A percentile compares a stretch with the other conserved stretches of the same genome.
Evolutionary conservation across 1,140 invertebrate species (phyloP).

Genomic region (Lutraria rhynchaena): DNA sequence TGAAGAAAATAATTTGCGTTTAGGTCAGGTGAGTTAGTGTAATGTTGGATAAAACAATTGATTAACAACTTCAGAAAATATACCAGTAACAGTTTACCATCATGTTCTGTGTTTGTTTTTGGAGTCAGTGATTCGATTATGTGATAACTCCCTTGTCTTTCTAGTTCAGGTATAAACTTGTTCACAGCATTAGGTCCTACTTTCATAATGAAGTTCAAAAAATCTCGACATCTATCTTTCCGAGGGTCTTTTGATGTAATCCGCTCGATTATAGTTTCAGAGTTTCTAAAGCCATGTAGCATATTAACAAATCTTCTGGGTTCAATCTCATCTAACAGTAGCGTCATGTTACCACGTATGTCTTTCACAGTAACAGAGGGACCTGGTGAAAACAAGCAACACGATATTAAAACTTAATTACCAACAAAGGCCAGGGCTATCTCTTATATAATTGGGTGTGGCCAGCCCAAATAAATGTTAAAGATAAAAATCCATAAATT

Average conservation of each 20-base stretch:
- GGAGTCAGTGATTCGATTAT: slow-evolving; percentile 1
- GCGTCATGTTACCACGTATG: not conserved
- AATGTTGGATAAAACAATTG: too few species aligned
- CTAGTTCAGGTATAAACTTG: not conserved
- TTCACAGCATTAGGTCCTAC: not conserved
- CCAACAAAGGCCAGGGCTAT: too few species aligned
- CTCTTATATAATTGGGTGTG: too few species aligned
- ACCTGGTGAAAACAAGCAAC: too few species aligned
- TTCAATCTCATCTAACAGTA: slow-evolving; percentile 6
- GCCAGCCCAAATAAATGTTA: too few species aligned
- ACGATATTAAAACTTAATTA: too few species aligned
- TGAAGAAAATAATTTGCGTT: not conserved
- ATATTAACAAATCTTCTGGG: not conserved
- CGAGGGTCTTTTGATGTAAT: not conserved
- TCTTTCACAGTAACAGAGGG: not conserved
- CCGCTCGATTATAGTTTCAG: not conserved
- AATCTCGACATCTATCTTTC: slow-evolving; percentile 1
- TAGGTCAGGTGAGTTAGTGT: too few species aligned
- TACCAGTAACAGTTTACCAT: not conserved
- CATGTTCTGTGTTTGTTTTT: not conserved
- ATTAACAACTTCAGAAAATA: too few species aligned
- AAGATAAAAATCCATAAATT: too few species aligned
- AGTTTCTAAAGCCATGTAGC: not conserved
- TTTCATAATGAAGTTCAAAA: slow-evolving; percentile 11
- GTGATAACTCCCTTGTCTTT: not conserved